Evolutionary conservation across 2,797 vertebrate genomes (phyloP), one percentile per base, ranked within the genome.

Genomic region (Tokudaia muenninki): DNA sequence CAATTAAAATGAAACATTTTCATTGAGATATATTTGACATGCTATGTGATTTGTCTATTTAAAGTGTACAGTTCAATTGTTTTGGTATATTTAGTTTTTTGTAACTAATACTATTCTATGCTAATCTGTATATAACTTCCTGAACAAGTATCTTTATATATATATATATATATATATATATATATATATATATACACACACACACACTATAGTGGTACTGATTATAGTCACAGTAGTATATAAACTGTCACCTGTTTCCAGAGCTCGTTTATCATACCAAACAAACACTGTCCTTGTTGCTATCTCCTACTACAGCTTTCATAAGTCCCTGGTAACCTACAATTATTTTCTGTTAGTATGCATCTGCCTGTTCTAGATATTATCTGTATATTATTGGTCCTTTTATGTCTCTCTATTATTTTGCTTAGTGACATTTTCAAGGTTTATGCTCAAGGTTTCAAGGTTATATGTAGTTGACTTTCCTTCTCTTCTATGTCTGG

Each of bases 401-500:
- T 94, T 91, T 61, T 87, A 26, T 77, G 17, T 65, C 59, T 90
- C 55, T 90, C 55, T 19, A n/a, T 81, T 90, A 47, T 88, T 81
- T 95, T 37, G 65, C 57, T 90, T 52, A 50, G 50, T 80, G 31
- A 12, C 31, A 3, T 80, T 92, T 93, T 87, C 57, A 87, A 65
- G 57, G 50, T 81, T 65, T 78, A 41, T 65, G 13, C 22, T 24
- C 52, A 52, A 41, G 41, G 12, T 52, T 2, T 52, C 24, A 52
- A 24, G 44, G 41, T 81, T 61, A 17, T 24, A 34, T 72, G 1
- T 63, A 50, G 90, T 82, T 44, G 24, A 65, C 44, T 81, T 63
- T 52, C 41, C 31, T 82, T 82, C 65, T n/a, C 87, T 80, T 94
- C 92, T 41, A 61, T 81, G 63, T 22, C 37, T 72, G 2, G 74